Evolutionary conservation across 2,797 vertebrate genomes (phyloP).

Genomic region (Lophotriccus pileatus): DNA sequence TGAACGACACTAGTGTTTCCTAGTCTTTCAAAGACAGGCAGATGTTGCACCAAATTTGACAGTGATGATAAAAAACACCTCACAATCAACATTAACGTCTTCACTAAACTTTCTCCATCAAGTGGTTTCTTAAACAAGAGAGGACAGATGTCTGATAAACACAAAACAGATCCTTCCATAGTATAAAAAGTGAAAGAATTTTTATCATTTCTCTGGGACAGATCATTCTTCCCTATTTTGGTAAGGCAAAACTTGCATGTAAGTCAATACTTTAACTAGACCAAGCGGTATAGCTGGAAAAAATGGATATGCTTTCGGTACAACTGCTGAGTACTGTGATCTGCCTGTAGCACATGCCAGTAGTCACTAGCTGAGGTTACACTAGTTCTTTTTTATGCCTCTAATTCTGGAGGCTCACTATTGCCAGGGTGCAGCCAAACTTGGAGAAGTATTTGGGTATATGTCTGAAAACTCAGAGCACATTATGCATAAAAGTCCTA

Average conservation of each 20-base stretch:
- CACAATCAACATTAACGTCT: not conserved
- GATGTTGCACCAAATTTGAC: not conserved
- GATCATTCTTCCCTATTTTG: not conserved
- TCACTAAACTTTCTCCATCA: not conserved
- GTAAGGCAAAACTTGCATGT: not conserved
- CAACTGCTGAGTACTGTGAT: not conserved
- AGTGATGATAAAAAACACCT: not conserved
- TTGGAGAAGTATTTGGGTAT: not conserved
- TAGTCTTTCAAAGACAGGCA: not conserved
- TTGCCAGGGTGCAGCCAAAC: not conserved
- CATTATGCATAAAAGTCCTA: not conserved
- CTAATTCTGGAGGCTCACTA: not conserved
- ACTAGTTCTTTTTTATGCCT: not conserved
- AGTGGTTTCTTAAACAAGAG: not conserved
- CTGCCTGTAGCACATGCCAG: not conserved
- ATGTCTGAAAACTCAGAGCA: not conserved
- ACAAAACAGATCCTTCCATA: not conserved
- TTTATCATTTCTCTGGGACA: not conserved
- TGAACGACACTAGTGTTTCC: not conserved
- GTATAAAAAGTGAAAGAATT: not conserved
- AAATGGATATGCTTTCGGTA: not conserved
- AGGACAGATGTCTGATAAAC: not conserved
- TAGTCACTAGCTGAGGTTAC: not conserved
- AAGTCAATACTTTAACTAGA: constrained; percentile 8
- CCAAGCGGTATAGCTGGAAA: not conserved